Conservation (phyloP, 2,797 vertebrate species). For the Loriculus beryllinus region DNA sequence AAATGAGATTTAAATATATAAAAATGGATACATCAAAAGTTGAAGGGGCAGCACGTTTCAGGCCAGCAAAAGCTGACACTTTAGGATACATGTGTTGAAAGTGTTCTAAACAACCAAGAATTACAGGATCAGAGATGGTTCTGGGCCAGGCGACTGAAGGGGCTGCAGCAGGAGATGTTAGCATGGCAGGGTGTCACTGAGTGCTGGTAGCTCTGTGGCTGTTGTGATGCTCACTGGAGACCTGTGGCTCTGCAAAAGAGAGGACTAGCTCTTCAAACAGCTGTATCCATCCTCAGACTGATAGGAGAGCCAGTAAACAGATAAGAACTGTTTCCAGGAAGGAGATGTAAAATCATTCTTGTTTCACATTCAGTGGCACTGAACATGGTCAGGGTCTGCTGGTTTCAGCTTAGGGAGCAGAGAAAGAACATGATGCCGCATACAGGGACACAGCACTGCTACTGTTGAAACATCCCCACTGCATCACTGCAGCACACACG, state of each 20-base stretch:
- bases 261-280: not conserved
- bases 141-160: not conserved
- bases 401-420: not conserved
- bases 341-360: not conserved
- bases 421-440: fast-evolving
- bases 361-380: not conserved
- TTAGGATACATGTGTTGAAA: fast-evolving
- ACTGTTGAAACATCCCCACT: fast-evolving
- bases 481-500: fast-evolving
- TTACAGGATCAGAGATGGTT: not conserved
- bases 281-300: not conserved
- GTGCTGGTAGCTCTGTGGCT: not conserved
- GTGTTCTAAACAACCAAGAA: not conserved
- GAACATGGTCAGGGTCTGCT: not conserved
- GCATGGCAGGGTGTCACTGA: fast-evolving
- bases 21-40: not conserved
- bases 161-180: not conserved
- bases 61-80: not conserved
- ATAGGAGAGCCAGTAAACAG: not conserved
- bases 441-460: not conserved
- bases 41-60: not conserved
- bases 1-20: not conserved
- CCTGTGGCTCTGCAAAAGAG: not conserved
- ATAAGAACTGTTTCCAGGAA: not conserved
- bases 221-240: not conserved